A percentile compares a stretch with the other conserved stretches of the same genome.
These are phyloP conservation scores for Lasioglossum zephyrum DNA, from an alignment of 2,888 invertebrate species.

Conservation along the genomic window DNA sequence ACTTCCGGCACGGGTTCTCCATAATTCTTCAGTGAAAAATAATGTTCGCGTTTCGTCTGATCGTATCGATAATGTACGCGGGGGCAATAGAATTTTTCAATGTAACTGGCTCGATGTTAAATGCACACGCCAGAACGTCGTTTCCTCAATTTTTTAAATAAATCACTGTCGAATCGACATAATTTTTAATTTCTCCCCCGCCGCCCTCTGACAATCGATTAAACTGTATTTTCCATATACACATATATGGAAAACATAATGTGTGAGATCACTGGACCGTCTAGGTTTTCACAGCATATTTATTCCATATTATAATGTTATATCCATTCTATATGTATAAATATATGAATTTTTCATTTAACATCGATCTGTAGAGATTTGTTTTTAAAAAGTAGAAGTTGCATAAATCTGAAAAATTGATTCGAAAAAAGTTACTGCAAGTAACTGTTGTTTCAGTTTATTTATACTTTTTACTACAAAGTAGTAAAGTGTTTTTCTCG, in stretches of 20 bases:
- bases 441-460: too few species aligned
- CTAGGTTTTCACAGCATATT: too few species aligned
- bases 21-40: conserved; percentile 1
- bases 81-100: neutral
- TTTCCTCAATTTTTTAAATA: neutral
- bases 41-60: neutral
- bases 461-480: too few species aligned
- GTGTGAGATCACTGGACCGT: too few species aligned
- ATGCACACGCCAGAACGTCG: neutral
- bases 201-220: neutral
- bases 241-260: neutral
- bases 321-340: too few species aligned
- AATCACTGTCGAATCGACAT: neutral
- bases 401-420: too few species aligned
- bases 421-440: too few species aligned
- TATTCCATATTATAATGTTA: too few species aligned
- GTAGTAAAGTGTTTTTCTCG: too few species aligned
- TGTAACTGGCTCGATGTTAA: neutral
- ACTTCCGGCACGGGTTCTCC: neutral
- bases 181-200: neutral
- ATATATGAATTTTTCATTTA: too few species aligned
- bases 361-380: too few species aligned
- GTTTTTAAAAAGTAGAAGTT: too few species aligned
- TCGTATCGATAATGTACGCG: neutral
- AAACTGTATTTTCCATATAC: neutral